Evolutionary conservation across 1,140 invertebrate species (phyloP).

Genomic region (Brachionus plicatilis): DNA sequence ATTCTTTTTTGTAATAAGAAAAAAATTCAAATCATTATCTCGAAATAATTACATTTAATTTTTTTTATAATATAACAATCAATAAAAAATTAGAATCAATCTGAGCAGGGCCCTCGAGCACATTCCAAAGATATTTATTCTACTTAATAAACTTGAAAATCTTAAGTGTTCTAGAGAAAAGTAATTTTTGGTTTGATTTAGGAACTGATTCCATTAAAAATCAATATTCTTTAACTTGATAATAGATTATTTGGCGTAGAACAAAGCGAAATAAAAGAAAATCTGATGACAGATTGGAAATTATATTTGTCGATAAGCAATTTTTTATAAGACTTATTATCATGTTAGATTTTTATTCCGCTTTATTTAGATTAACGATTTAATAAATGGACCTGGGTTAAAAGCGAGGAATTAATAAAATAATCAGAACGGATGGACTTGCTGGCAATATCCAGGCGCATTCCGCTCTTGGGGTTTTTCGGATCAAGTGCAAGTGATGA

Average conservation of each 20-base stretch:
- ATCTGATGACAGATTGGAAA: not conserved
- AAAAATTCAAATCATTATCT: not conserved
- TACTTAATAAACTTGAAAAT: not conserved
- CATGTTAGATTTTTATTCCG: not conserved
- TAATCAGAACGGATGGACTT: constrained; percentile 7
- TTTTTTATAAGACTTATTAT: not conserved
- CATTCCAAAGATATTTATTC: not conserved
- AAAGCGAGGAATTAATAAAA: not conserved
- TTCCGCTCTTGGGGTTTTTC: constrained; percentile 29
- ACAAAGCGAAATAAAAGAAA: not conserved
- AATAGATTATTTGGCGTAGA: not conserved
- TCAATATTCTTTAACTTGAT: constrained; percentile 17
- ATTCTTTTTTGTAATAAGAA: not conserved
- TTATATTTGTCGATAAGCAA: not conserved
- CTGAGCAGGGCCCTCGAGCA: not conserved
- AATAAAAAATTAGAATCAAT: not conserved
- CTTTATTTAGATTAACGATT: not conserved
- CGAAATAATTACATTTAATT: not conserved
- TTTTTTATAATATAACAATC: not conserved
- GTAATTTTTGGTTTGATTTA: not conserved
- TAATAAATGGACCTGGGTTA: not conserved
- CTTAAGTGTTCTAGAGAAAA: constrained; percentile 1
- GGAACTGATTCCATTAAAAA: constrained; percentile 23
- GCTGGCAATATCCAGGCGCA: constrained; percentile 25
- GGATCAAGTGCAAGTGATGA: constrained; percentile 41